These are phyloP conservation scores for Morpho deidamia DNA, from an alignment of 2,888 invertebrate genomes.

Conservation along the genomic window DNA sequence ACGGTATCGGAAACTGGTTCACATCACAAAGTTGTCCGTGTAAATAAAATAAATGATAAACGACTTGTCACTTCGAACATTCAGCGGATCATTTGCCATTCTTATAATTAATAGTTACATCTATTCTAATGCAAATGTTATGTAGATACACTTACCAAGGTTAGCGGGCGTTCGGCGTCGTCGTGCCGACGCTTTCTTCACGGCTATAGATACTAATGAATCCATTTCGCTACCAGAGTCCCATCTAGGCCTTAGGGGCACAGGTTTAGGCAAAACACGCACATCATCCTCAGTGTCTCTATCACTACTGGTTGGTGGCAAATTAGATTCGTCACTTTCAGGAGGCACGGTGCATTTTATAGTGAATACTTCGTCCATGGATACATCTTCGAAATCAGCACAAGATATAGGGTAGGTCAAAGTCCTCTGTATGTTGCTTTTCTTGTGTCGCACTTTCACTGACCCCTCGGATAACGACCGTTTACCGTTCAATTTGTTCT, in stretches of 20 bases:
- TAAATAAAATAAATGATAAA: conserved; percentile 1
- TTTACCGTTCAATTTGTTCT: conserved; percentile 54
- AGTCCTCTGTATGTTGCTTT: conserved; percentile 70
- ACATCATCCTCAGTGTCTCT: conserved; percentile 72
- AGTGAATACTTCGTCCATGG: conserved; percentile 45
- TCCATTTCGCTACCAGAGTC: conserved; percentile 78
- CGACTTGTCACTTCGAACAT: conserved; percentile 3
- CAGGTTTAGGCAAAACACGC: conserved; percentile 45
- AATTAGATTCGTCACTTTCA: conserved; percentile 70
- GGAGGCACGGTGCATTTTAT: conserved; percentile 49
- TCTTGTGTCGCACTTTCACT: conserved; percentile 69
- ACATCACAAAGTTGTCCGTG: conserved; percentile 3
- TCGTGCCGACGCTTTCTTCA: conserved; percentile 81
- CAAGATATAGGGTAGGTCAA: conserved; percentile 69
- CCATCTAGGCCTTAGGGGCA: conserved; percentile 56
- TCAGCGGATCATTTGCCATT: conserved; percentile 5
- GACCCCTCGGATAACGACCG: conserved; percentile 69
- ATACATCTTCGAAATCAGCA: conserved; percentile 49
- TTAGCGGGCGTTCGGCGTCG: conserved; percentile 74
- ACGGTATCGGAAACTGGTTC: conserved; percentile 6
- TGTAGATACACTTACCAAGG: conserved; percentile 44
- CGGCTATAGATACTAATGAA: conserved; percentile 80
- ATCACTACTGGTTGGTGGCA: conserved; percentile 71
- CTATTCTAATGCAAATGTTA: conserved; percentile 16
- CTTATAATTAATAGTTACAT: conserved; percentile 6